Percentiles rank a stretch among this genome's conserved stretches.
phyloP scores from a whole-genome alignment of 2,888 invertebrate species.

The Dynastes grantii region DNA sequence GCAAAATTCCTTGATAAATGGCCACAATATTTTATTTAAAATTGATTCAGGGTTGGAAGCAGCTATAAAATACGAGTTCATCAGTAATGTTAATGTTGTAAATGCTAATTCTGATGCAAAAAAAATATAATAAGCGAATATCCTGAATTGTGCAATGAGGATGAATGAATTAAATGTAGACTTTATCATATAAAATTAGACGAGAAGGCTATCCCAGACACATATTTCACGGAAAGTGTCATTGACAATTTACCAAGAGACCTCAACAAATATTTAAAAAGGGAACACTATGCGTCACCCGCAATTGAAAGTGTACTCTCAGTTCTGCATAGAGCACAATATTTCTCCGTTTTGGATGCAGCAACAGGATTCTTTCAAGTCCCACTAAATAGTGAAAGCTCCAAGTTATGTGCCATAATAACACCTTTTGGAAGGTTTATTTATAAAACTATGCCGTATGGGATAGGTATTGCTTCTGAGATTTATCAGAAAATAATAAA shows the following conservation, averaged over 20 bases:
- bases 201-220: background rate
- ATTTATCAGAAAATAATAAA: slow-evolving; percentile 6
- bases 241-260: background rate
- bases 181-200: too few species aligned
- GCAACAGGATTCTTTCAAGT: too few species aligned
- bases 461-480: background rate
- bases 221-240: background rate
- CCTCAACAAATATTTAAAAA: slow-evolving; percentile 3
- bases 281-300: slow-evolving; percentile 3
- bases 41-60: too few species aligned
- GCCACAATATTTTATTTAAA: too few species aligned
- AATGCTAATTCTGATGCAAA: too few species aligned
- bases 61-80: too few species aligned
- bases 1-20: too few species aligned
- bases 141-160: too few species aligned
- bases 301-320: background rate
- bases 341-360: background rate
- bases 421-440: background rate
- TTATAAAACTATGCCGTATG: slow-evolving; percentile 4
- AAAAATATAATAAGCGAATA: too few species aligned
- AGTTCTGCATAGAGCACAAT: background rate
- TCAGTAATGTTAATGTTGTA: too few species aligned
- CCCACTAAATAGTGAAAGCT: background rate
- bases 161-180: too few species aligned
- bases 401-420: background rate